Percentiles rank a stretch among this genome's conserved stretches.
phyloP scores from a whole-genome alignment of 2,797 vertebrate species.

The Scolopax rusticola region DNA sequence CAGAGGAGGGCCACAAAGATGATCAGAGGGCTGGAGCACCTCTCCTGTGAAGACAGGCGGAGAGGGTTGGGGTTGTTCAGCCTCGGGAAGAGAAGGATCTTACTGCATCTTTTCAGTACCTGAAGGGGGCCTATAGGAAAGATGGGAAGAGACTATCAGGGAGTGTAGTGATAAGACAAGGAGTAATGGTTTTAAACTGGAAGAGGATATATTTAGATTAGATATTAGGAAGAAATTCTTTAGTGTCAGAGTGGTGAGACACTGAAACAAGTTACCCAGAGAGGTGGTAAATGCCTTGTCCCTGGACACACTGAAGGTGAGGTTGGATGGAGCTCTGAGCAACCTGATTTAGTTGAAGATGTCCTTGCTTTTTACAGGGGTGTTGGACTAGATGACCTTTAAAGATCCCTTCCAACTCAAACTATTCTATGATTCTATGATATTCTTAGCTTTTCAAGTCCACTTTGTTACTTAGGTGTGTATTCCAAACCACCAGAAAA shows the following conservation, averaged over 20 bases:
- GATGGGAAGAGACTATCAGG: too few relatives aligned
- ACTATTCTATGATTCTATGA: not conserved
- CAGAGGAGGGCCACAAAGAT: not conserved
- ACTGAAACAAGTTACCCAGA: not conserved
- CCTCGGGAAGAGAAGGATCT: not conserved
- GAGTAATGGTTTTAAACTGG: too few relatives aligned
- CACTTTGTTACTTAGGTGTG: not conserved
- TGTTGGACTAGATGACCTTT: not conserved
- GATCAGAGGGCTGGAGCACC: not conserved
- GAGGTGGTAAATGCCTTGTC: not conserved
- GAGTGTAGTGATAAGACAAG: too few relatives aligned
- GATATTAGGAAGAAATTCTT: too few relatives aligned
- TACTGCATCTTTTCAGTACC: not conserved
- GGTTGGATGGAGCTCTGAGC: not conserved
- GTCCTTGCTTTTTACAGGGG: not conserved
- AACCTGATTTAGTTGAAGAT: not conserved
- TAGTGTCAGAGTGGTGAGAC: not conserved
- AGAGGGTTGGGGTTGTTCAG: not conserved
- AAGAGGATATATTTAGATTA: too few relatives aligned
- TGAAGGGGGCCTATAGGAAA: too few relatives aligned
- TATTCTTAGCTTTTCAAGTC: not conserved
- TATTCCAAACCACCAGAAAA: not conserved
- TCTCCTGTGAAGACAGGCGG: not conserved
- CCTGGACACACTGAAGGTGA: not conserved
- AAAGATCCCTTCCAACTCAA: not conserved